phyloP scores from a whole-genome alignment of 2,113 vertebrate genomes.

The Amia ocellicauda region DNA sequence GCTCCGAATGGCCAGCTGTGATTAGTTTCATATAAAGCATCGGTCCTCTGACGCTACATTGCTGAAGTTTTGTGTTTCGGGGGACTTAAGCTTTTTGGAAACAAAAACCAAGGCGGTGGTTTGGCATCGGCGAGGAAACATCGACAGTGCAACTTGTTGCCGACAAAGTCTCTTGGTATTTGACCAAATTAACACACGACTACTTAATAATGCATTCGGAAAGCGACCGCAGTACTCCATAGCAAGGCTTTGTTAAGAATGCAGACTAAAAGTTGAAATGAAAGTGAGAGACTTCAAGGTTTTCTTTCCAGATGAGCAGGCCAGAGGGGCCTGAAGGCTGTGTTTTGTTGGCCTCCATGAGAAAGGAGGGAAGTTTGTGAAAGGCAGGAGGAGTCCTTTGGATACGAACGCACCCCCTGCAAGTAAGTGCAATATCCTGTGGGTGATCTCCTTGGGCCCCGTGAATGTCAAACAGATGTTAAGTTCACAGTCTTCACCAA shows the following conservation, averaged over 20 bases:
- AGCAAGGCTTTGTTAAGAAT: background rate
- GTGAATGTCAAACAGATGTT: constrained; percentile 70
- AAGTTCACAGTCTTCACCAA: constrained; percentile 36
- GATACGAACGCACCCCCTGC: constrained; percentile 47
- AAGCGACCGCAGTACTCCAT: background rate
- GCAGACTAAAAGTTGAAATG: constrained; percentile 3
- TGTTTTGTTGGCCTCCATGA: constrained; percentile 6
- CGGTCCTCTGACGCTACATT: constrained; percentile 4
- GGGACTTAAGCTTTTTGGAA: constrained; percentile 5
- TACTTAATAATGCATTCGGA: background rate
- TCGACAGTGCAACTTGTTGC: background rate
- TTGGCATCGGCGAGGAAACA: background rate
- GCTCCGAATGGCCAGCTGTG: too few species aligned
- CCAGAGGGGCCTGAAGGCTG: background rate
- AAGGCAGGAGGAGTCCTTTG: constrained; percentile 41
- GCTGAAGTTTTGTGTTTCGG: background rate
- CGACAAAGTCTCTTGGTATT: too few species aligned
- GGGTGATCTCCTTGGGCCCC: constrained; percentile 60
- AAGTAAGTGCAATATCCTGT: constrained; percentile 71
- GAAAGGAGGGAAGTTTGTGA: constrained; percentile 19
- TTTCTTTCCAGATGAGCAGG: constrained; percentile 18
- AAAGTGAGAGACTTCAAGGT: background rate
- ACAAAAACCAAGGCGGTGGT: background rate
- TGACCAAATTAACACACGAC: background rate
- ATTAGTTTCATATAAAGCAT: background rate